Percentiles rank a stretch among this genome's conserved stretches.
Conservation (phyloP, 2,888 invertebrate species). For the Dermolepida albohirtum region DNA sequence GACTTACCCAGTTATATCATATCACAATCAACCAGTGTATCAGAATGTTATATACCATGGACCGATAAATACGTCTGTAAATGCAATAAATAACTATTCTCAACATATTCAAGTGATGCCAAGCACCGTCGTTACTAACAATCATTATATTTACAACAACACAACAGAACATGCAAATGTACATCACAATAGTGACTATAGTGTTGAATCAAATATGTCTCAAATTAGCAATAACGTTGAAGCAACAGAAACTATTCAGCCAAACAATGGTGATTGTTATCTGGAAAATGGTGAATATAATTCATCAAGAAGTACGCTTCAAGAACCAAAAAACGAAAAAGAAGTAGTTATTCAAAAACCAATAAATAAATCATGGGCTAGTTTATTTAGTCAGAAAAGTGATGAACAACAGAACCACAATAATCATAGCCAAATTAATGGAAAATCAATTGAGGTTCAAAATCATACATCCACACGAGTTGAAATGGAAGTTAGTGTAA, state of each 20-base stretch:
- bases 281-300: slow-evolving; percentile 19
- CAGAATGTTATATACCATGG: slow-evolving; percentile 21
- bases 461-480: slow-evolving; percentile 4
- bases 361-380: slow-evolving; percentile 75
- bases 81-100: slow-evolving; percentile 4
- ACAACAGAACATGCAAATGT: slow-evolving; percentile 4
- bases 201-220: slow-evolving; percentile 11
- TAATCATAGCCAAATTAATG: slow-evolving; percentile 49
- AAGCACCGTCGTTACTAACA: neutral
- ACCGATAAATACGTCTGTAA: slow-evolving; percentile 13
- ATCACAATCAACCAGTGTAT: slow-evolving; percentile 29
- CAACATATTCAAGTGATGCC: slow-evolving; percentile 13
- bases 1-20: slow-evolving; percentile 24
- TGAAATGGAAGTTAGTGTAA: slow-evolving; percentile 17
- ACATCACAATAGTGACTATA: neutral
- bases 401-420: slow-evolving; percentile 42
- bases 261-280: slow-evolving; percentile 4
- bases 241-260: slow-evolving; percentile 11
- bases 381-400: slow-evolving; percentile 67
- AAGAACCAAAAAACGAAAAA: slow-evolving; percentile 12
- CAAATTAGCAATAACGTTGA: slow-evolving; percentile 13
- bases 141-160: slow-evolving; percentile 3
- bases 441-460: slow-evolving; percentile 46
- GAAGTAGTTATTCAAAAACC: slow-evolving; percentile 34
- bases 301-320: neutral